Evolutionary conservation across 1,140 invertebrate species (phyloP).

Genomic region (Elysia chlorotica): DNA sequence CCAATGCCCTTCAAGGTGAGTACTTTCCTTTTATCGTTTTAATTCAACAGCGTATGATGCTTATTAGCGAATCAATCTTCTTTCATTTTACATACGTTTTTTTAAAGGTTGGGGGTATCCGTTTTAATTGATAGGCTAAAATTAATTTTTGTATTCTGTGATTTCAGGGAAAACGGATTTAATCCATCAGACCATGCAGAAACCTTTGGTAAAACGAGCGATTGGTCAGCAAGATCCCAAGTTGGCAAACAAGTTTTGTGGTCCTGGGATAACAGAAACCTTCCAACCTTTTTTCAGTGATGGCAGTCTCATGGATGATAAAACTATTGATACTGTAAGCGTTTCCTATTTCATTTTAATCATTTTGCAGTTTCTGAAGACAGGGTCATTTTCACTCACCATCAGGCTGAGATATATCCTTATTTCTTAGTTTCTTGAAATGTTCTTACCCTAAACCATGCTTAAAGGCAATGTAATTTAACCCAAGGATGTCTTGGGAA

Average conservation of each 20-base stretch:
- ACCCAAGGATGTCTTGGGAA: too few species aligned
- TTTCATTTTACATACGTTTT: too few species aligned
- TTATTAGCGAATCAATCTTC: background rate
- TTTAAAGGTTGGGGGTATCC: too few species aligned
- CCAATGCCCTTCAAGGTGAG: constrained; percentile 29
- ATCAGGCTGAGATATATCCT: too few species aligned
- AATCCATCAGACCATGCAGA: constrained; percentile 39
- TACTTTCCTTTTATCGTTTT: background rate
- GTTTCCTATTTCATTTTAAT: too few species aligned
- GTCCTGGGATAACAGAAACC: constrained; percentile 20
- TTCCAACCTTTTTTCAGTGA: constrained; percentile 24
- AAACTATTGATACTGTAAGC: constrained; percentile 50
- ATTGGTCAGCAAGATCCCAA: constrained; percentile 32
- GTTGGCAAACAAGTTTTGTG: constrained; percentile 25
- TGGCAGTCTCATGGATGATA: constrained; percentile 40
- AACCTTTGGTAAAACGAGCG: constrained; percentile 35
- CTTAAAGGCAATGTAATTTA: too few species aligned
- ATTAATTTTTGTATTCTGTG: too few species aligned
- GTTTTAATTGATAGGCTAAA: too few species aligned
- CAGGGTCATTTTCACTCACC: too few species aligned
- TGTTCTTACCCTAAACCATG: too few species aligned
- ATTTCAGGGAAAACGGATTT: constrained; percentile 36
- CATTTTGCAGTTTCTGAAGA: too few species aligned
- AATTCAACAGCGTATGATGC: background rate
- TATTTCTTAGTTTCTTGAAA: too few species aligned